These are phyloP conservation scores for Porites divaricata DNA, from an alignment of 92 coral and sea anemone genomes.

Conservation along the genomic window DNA sequence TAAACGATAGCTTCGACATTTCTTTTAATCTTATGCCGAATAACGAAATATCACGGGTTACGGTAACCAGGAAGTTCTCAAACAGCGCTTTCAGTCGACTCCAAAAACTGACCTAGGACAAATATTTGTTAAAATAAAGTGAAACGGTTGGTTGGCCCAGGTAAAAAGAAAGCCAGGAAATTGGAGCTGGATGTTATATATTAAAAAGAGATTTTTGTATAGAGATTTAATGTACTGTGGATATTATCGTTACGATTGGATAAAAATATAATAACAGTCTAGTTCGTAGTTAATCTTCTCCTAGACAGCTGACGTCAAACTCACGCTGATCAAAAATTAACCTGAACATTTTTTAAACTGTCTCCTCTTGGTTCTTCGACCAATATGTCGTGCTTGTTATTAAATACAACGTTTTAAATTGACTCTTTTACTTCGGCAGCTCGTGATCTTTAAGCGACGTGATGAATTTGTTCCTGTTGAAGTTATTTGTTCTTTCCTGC, in stretches of 20 bases:
- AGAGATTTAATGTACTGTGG: no score
- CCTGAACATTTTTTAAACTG: not conserved
- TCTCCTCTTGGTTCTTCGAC: not conserved
- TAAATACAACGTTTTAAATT: not conserved
- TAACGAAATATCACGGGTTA: no score
- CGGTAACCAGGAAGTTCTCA: no score
- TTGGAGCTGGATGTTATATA: no score
- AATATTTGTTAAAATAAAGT: no score
- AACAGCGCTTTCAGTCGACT: no score
- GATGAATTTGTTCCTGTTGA: constrained; percentile 10
- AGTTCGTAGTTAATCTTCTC: constrained; percentile 5
- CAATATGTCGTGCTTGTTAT: not conserved
- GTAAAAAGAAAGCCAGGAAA: no score
- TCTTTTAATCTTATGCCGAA: no score
- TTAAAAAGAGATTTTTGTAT: no score
- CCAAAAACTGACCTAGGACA: no score
- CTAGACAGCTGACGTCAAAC: constrained; percentile 47
- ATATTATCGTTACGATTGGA: constrained; percentile 2
- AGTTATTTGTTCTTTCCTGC: constrained; percentile 9
- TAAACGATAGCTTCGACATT: no score
- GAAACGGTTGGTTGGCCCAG: no score
- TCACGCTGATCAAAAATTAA: constrained; percentile 11
- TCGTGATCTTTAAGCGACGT: not conserved
- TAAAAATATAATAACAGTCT: not conserved
- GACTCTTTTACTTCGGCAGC: constrained; percentile 5